These are phyloP conservation scores for Chloroclysta siterata DNA, from an alignment of 2,888 invertebrate species.

Conservation along the genomic window DNA sequence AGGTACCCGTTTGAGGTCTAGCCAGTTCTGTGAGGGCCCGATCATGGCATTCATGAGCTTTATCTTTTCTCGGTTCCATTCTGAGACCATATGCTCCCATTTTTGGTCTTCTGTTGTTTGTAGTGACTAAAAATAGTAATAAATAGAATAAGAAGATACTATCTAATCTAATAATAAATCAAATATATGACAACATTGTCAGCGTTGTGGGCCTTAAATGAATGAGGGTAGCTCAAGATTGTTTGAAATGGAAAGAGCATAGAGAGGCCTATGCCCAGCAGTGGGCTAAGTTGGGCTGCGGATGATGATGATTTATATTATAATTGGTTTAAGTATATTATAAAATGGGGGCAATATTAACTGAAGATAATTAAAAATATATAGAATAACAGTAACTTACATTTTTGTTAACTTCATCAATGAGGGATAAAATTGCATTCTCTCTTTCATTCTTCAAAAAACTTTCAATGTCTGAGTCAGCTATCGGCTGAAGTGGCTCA, in stretches of 20 bases:
- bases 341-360: too few relatives aligned
- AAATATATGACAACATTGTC: too few relatives aligned
- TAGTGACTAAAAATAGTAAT: slow-evolving; percentile 79
- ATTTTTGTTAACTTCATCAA: slow-evolving; percentile 94
- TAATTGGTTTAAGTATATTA: too few relatives aligned
- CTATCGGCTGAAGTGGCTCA: slow-evolving; percentile 94
- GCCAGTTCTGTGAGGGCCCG: slow-evolving; percentile 93
- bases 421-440: slow-evolving; percentile 95
- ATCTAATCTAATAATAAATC: too few relatives aligned
- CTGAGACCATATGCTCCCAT: slow-evolving; percentile 92
- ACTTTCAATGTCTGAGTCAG: slow-evolving; percentile 95
- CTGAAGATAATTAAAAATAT: too few relatives aligned
- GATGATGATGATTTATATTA: too few relatives aligned
- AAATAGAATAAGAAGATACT: not conserved
- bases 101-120: slow-evolving; percentile 87
- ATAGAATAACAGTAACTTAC: slow-evolving; percentile 86
- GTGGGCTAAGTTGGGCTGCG: too few relatives aligned
- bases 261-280: too few relatives aligned
- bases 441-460: slow-evolving; percentile 97
- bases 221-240: too few relatives aligned
- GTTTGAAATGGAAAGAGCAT: too few relatives aligned
- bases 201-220: too few relatives aligned
- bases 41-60: slow-evolving; percentile 95
- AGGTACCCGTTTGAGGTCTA: slow-evolving; percentile 89
- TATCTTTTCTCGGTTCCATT: slow-evolving; percentile 96